These are phyloP conservation scores for Cerceris ruficornis DNA, from an alignment of 2,888 invertebrate species.

Conservation along the genomic window DNA sequence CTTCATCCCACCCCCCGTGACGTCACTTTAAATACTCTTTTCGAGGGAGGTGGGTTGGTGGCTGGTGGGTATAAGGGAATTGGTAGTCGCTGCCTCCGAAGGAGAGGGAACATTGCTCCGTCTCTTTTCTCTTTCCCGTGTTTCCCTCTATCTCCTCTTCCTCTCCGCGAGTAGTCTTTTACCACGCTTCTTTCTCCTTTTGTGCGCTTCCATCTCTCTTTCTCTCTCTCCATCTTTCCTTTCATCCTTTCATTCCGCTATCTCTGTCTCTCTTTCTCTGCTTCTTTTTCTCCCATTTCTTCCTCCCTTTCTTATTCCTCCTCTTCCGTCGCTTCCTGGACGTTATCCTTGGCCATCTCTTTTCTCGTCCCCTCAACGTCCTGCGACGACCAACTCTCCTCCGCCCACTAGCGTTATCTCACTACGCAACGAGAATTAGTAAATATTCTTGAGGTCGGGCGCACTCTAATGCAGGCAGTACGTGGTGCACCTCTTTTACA, in stretches of 20 bases:
- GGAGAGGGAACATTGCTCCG: constrained; percentile 47
- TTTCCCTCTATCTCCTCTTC: constrained; percentile 22
- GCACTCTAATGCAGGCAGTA: constrained; percentile 41
- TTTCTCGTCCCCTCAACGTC: constrained; percentile 10
- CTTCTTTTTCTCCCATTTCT: constrained; percentile 11
- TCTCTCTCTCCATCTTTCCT: constrained; percentile 3
- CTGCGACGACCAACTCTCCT: constrained; percentile 19
- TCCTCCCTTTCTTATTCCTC: constrained; percentile 11
- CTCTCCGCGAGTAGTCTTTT: constrained; percentile 17
- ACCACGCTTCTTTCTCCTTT: constrained; percentile 10
- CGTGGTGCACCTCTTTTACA: constrained; percentile 27
- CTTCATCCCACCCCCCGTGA: constrained; percentile 66
- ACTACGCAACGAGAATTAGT: constrained; percentile 78
- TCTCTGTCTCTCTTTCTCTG: constrained; percentile 16
- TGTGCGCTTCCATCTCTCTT: constrained; percentile 12
- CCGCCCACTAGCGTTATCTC: constrained; percentile 70
- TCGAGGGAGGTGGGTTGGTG: constrained; percentile 64
- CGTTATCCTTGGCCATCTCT: constrained; percentile 22
- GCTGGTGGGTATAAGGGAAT: constrained; percentile 71
- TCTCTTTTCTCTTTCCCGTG: constrained; percentile 34
- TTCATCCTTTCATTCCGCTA: constrained; percentile 14
- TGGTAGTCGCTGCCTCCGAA: constrained; percentile 66
- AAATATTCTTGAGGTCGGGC: constrained; percentile 63
- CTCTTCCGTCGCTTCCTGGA: neutral
- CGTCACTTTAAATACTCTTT: constrained; percentile 81